Base-by-base conservation (phyloP, 2,888 invertebrate species). In the Prosopocoilus inquinatus region DNA sequence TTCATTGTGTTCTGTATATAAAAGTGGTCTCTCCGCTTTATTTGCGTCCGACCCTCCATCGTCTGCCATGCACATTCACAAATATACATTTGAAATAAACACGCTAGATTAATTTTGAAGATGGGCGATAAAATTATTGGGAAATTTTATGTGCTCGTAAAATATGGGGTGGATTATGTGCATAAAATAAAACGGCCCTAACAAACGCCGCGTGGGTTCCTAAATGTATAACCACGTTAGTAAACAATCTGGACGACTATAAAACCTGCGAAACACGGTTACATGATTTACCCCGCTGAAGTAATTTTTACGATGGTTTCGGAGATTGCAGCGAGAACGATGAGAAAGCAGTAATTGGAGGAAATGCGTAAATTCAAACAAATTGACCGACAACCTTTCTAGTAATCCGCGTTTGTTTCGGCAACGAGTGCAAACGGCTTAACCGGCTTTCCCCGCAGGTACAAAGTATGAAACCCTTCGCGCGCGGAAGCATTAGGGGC, bases 71-170 rank as follows among this genome's bases (percentile, higher is more conserved):
- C 15, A 41, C 16, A n/a, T 36, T 36, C 13, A 32, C 41, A 50
- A 51, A 52, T 47, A 61, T 57, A 60, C 57, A 59, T 60, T 33
- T 51, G 57, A 58, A 62, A 62, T 62, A 63, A 61, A 57, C 62
- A 64, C 64, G 64, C 60, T 64, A 66, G 66, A 66, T 66, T 66
- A 66, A 66, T 64, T 62, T 57, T 61, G 61, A 64, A 61, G 62
- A 63, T 61, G 63, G 61, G 58, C 60, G 61, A 63, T 66, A 66
- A 67, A 66, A 66, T 67, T 66, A 67, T 66, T 66, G 63, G 64
- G 60, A 64, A 64, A 63, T 63, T 67, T 67, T 67, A 67, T 62
- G 62, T 47, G 57, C 55, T 61, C 63, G 56, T 64, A 66, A 67
- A 67, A 60, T 61, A 58, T 50, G 33, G 47, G 47, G 47, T 47